Conservation (phyloP, 2,113 vertebrate species). For the Apaloderma vittatum region DNA sequence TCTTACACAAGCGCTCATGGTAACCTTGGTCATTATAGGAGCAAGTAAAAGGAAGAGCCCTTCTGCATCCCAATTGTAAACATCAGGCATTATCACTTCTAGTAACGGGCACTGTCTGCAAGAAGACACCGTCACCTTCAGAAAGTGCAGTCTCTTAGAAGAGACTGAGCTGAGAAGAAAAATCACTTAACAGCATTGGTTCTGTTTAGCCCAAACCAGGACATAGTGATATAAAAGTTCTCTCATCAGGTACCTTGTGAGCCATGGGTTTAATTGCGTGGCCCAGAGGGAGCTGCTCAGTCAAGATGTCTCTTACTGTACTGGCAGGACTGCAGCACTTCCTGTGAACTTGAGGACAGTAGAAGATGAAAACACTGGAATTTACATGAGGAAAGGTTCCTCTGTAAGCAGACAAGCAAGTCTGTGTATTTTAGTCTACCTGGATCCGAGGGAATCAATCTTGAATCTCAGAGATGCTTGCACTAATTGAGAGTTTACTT, state of each 20-base stretch:
- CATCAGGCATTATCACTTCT: no score
- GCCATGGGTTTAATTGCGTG: neutral
- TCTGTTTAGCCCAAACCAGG: no score
- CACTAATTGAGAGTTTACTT: neutral
- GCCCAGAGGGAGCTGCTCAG: neutral
- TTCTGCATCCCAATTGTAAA: no score
- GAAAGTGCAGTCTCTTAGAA: no score
- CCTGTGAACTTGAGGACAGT: accelerated
- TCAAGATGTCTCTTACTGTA: neutral
- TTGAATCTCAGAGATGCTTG: neutral
- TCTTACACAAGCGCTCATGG: no score
- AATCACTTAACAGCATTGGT: no score
- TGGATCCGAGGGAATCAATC: neutral
- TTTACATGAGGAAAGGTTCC: neutral
- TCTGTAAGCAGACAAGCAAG: neutral
- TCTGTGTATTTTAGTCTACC: neutral
- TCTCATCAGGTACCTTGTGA: neutral
- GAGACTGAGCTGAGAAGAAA: no score
- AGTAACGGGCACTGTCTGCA: no score
- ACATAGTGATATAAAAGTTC: neutral
- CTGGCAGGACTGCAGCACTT: neutral
- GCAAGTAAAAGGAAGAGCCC: no score
- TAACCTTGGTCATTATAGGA: no score
- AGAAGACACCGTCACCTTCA: no score
- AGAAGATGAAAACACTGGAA: neutral